Evolutionary conservation across 2,113 vertebrate species (phyloP).

Genomic region (Nycticryphes semicollaris): DNA sequence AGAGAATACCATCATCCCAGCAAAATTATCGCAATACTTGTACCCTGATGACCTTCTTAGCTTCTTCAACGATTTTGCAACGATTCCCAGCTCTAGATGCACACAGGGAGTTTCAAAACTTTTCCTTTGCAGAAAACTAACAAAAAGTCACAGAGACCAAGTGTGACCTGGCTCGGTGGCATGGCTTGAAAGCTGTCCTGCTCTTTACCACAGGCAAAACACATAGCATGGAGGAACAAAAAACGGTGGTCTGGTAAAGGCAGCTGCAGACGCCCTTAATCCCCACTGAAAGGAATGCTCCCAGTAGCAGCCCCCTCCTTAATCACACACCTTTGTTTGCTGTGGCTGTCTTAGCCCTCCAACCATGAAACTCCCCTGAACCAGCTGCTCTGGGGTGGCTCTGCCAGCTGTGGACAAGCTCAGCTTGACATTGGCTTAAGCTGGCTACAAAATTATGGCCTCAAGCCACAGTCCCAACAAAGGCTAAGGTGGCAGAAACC

Average conservation of each 20-base stretch:
- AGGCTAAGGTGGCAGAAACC: neutral
- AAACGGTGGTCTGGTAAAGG: neutral
- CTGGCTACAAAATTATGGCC: neutral
- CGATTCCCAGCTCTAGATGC: neutral
- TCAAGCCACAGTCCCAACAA: neutral
- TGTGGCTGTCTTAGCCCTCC: neutral
- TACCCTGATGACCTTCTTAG: neutral
- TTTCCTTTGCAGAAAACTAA: neutral
- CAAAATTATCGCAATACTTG: neutral
- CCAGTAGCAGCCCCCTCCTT: neutral
- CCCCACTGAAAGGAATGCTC: neutral
- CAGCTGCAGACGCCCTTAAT: neutral
- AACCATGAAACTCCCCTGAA: neutral
- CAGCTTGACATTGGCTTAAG: neutral
- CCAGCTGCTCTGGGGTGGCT: neutral
- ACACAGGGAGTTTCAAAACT: neutral
- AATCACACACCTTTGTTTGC: neutral
- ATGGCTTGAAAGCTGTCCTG: neutral
- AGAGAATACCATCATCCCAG: neutral
- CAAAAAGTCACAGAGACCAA: neutral
- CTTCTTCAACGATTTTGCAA: neutral
- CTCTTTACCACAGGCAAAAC: neutral
- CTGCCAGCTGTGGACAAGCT: neutral
- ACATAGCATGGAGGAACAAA: accelerated
- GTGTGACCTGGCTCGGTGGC: neutral